Percentiles rank a stretch among this genome's conserved stretches.
Conservation (phyloP, 2,113 vertebrate species). For the Megaptera novaeangliae region DNA sequence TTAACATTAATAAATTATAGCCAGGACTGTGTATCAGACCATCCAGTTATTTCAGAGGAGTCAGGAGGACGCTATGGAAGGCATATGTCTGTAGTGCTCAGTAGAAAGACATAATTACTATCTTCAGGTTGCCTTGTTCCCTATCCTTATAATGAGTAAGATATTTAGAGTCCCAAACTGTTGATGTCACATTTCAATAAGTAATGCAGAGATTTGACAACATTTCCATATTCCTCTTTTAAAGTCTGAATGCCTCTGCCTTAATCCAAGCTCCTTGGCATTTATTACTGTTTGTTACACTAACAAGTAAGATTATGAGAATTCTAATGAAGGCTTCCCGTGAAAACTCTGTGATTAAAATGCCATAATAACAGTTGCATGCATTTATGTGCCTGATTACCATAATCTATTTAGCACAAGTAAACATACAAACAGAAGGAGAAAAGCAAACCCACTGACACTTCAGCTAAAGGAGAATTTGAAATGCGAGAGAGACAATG, state of each 20-base stretch:
- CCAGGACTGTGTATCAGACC: neutral
- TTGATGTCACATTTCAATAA: conserved; percentile 91
- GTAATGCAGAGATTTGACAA: conserved; percentile 84
- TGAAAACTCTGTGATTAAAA: conserved; percentile 91
- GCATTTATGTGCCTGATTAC: conserved; percentile 91
- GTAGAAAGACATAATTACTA: conserved; percentile 73
- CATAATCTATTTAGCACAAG: conserved; percentile 95
- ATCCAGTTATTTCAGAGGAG: conserved; percentile 33
- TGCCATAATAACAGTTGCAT: conserved; percentile 89
- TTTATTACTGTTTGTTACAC: conserved; percentile 92
- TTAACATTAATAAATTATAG: neutral
- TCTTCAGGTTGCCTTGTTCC: conserved; percentile 70
- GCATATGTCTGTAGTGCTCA: conserved; percentile 56
- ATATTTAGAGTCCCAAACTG: conserved; percentile 80
- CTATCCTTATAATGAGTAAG: conserved; percentile 80
- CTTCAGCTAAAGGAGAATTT: conserved; percentile 82
- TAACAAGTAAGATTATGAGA: conserved; percentile 94
- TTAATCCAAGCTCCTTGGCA: conserved; percentile 88
- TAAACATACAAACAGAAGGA: conserved; percentile 92
- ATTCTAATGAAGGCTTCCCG: conserved; percentile 94
- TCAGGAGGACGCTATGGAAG: neutral
- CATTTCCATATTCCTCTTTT: conserved; percentile 88
- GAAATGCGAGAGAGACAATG: conserved; percentile 83
- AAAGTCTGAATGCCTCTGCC: conserved; percentile 84
- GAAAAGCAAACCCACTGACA: conserved; percentile 81